These are phyloP conservation scores for Amphiprion ocellaris DNA, from an alignment of 2,113 vertebrate species.

Conservation along the genomic window DNA sequence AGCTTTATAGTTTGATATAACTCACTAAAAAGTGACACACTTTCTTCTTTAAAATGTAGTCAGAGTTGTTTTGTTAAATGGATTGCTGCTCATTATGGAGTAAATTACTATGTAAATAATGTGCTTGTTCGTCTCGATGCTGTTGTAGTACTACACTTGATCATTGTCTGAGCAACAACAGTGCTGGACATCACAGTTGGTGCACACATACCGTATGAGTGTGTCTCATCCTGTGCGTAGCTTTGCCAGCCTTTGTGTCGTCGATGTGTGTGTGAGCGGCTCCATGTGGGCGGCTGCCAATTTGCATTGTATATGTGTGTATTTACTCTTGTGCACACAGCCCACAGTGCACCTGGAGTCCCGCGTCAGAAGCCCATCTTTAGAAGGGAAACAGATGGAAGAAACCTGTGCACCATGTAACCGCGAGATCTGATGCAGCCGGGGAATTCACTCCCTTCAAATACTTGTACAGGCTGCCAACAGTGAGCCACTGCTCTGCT, in stretches of 20 bases:
- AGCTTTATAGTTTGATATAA: not conserved
- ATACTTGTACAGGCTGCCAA: slow-evolving; percentile 51
- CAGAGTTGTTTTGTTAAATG: too few species aligned
- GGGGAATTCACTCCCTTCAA: slow-evolving; percentile 67
- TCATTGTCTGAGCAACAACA: slow-evolving; percentile 26
- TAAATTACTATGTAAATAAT: not conserved
- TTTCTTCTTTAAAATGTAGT: too few species aligned
- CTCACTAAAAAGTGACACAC: too few species aligned
- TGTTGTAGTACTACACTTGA: slow-evolving; percentile 8
- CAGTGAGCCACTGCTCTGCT: slow-evolving; percentile 30
- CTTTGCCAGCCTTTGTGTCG: slow-evolving; percentile 31
- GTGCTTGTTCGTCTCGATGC: not conserved
- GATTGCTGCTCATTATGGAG: not conserved
- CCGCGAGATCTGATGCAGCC: slow-evolving; percentile 50
- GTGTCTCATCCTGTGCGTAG: slow-evolving; percentile 3
- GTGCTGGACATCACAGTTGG: slow-evolving; percentile 24
- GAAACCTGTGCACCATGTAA: slow-evolving; percentile 50
- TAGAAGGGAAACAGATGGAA: slow-evolving; percentile 72
- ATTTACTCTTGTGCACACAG: slow-evolving; percentile 51
- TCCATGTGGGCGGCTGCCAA: slow-evolving; percentile 38
- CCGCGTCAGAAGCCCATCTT: slow-evolving; percentile 59
- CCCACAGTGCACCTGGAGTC: slow-evolving; percentile 75
- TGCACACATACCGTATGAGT: not conserved
- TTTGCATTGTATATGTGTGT: slow-evolving; percentile 41
- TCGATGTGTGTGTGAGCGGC: slow-evolving; percentile 14